Evolutionary conservation across 2,797 vertebrate genomes (phyloP).

Genomic region (Numenius phaeopus): DNA sequence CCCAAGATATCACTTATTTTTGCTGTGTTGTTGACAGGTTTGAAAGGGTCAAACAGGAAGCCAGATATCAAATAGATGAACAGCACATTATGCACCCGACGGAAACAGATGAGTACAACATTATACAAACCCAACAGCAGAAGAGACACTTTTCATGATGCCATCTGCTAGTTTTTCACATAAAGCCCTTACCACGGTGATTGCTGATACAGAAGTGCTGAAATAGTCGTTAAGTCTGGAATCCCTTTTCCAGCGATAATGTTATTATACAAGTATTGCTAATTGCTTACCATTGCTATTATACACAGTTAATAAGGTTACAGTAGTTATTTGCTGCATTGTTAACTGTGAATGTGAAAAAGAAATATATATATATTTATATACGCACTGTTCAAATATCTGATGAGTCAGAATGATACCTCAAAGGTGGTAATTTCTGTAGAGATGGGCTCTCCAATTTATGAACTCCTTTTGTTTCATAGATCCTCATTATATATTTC

Average conservation of each 20-base stretch:
- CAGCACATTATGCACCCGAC: neutral
- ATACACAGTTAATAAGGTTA: neutral
- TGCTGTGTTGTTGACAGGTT: neutral
- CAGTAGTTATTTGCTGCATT: neutral
- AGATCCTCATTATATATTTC: neutral
- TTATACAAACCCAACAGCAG: neutral
- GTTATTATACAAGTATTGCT: neutral
- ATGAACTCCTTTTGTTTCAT: neutral
- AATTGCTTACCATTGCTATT: neutral
- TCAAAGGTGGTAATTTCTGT: neutral
- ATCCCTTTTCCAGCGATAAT: neutral
- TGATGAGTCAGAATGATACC: neutral
- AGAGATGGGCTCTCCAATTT: neutral
- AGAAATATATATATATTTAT: neutral
- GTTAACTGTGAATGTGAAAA: neutral
- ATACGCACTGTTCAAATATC: neutral
- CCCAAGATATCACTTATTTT: neutral
- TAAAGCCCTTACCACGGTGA: neutral
- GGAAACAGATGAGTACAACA: neutral
- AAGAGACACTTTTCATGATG: neutral
- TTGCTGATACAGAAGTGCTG: neutral
- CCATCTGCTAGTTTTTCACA: constrained; percentile 4
- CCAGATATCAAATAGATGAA: neutral
- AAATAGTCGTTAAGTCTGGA: neutral
- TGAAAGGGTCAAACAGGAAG: neutral